phyloP scores from a whole-genome alignment of 2,113 vertebrate species.

The Prionailurus bengalensis region DNA sequence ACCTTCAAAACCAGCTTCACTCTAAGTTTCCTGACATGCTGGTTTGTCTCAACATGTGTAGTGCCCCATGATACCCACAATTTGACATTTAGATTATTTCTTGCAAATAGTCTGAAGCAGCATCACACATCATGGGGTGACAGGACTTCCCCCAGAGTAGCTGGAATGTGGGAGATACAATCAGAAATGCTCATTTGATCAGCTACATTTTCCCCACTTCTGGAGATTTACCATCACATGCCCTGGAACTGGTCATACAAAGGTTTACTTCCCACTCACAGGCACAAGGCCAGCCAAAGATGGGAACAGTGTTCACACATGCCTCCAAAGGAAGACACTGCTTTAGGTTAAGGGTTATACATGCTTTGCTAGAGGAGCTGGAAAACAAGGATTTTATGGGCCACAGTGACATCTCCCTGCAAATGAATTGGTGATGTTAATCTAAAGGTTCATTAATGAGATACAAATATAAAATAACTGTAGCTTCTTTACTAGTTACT shows the following conservation, averaged over 20 bases:
- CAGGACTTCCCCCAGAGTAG: constrained; percentile 33
- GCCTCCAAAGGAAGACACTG: constrained; percentile 47
- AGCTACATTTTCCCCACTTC: not conserved
- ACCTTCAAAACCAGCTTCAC: constrained; percentile 22
- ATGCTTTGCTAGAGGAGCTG: constrained; percentile 28
- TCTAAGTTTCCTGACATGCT: constrained; percentile 62
- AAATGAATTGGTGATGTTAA: constrained; percentile 65
- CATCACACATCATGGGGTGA: constrained; percentile 53
- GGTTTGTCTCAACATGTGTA: constrained; percentile 74
- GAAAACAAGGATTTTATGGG: constrained; percentile 50
- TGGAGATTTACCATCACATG: not conserved
- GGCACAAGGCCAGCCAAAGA: not conserved
- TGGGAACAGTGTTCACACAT: constrained; percentile 46
- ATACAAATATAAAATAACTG: constrained; percentile 71
- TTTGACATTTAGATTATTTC: constrained; percentile 80
- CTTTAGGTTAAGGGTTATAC: constrained; percentile 51
- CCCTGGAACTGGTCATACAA: not conserved
- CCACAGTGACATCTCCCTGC: not conserved
- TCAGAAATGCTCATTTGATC: constrained; percentile 46
- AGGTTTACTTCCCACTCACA: constrained; percentile 20
- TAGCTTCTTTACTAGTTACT: constrained; percentile 58
- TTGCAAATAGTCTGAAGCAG: constrained; percentile 72
- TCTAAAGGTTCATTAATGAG: constrained; percentile 78
- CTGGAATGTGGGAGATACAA: constrained; percentile 48
- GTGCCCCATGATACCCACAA: constrained; percentile 65